A percentile compares a stretch with the other conserved stretches of the same genome.
phyloP scores from a whole-genome alignment of 2,113 vertebrate species.

The Zeus faber region DNA sequence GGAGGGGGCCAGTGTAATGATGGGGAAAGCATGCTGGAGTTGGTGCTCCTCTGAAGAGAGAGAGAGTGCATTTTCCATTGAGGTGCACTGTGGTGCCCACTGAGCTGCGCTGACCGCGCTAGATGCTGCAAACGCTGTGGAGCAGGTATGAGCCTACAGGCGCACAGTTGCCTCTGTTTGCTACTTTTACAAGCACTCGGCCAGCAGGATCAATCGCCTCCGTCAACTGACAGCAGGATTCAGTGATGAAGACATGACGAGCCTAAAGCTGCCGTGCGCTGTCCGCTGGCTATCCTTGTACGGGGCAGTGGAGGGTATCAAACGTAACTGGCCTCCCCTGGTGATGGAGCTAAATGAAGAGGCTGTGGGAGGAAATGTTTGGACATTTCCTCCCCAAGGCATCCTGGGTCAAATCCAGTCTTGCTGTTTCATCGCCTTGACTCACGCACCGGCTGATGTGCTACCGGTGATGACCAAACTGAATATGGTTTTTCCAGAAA shows the following conservation, averaged over 20 bases:
- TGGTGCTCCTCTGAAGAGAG: neutral
- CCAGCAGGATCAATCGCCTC: slow-evolving; percentile 7
- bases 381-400: neutral
- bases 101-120: slow-evolving; percentile 3
- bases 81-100: slow-evolving; percentile 14
- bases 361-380: neutral
- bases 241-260: slow-evolving; percentile 8
- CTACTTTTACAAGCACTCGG: slow-evolving; percentile 14
- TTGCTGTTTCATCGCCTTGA: neutral
- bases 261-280: slow-evolving; percentile 8
- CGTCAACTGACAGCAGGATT: neutral
- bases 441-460: neutral
- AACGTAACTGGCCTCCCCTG: slow-evolving; percentile 8
- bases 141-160: slow-evolving; percentile 4
- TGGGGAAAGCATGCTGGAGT: slow-evolving; percentile 1
- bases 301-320: slow-evolving; percentile 3
- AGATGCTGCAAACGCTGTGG: slow-evolving; percentile 6
- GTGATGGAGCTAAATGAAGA: neutral
- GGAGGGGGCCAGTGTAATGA: slow-evolving; percentile 11
- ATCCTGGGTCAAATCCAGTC: neutral
- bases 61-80: slow-evolving; percentile 4
- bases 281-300: slow-evolving; percentile 12
- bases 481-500: slow-evolving; percentile 1
- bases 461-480: neutral
- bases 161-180: neutral